Percentiles rank a stretch among this genome's conserved stretches.
These are phyloP conservation scores for Sphaerophoria taeniata DNA, from an alignment of 2,888 invertebrate species.

Conservation along the genomic window DNA sequence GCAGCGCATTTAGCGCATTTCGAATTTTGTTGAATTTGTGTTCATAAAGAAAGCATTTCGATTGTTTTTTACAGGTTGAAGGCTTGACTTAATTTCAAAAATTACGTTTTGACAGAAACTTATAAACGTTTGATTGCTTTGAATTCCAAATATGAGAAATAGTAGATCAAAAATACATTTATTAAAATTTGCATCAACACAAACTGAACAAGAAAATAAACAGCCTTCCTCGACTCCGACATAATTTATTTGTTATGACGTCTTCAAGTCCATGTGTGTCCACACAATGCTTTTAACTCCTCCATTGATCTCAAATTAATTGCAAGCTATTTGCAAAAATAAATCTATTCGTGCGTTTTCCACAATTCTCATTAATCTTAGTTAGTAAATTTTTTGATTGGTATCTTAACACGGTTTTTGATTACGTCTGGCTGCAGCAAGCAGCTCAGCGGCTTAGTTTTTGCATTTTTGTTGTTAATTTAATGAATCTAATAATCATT, in stretches of 20 bases:
- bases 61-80: neutral
- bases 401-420: slow-evolving; percentile 38
- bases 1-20: neutral
- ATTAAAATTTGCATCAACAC: neutral
- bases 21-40: neutral
- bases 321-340: slow-evolving; percentile 45
- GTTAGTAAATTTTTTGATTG: slow-evolving; percentile 55
- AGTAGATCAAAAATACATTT: neutral
- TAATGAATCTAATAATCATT: too few species aligned
- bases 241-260: slow-evolving; percentile 63
- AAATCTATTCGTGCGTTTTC: slow-evolving; percentile 47
- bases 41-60: neutral
- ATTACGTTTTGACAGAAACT: too few species aligned
- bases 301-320: slow-evolving; percentile 61
- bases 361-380: slow-evolving; percentile 65
- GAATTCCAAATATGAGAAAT: too few species aligned
- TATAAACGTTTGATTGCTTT: too few species aligned
- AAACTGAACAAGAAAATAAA: slow-evolving; percentile 25
- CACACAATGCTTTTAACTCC: slow-evolving; percentile 69
- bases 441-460: too few species aligned
- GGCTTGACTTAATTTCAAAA: too few species aligned
- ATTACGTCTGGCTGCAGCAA: too few species aligned
- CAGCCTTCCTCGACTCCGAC: slow-evolving; percentile 18
- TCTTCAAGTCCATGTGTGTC: slow-evolving; percentile 50
- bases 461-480: too few species aligned